Evolutionary conservation across 2,113 vertebrate genomes (phyloP).

Genomic region (Heloderma charlesbogerti): DNA sequence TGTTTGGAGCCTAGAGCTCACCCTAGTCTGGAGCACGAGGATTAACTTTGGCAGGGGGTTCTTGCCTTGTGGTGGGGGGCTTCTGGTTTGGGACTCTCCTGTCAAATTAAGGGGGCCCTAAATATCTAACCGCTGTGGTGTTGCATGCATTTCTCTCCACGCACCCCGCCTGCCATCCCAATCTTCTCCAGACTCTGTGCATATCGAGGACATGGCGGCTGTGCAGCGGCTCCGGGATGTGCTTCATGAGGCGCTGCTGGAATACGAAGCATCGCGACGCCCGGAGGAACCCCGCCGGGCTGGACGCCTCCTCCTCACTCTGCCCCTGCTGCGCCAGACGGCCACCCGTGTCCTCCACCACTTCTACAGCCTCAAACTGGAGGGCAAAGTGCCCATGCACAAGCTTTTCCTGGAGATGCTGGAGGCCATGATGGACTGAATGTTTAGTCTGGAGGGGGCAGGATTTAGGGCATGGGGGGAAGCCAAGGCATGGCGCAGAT

Average conservation of each 20-base stretch:
- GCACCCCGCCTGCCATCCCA: not conserved
- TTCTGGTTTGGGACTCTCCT: not conserved
- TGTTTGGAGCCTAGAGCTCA: too few species aligned
- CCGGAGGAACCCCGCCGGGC: conserved; percentile 82
- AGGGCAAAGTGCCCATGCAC: conserved; percentile 93
- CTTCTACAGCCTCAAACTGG: conserved; percentile 92
- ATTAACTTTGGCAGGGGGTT: too few species aligned
- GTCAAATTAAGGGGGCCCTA: not conserved
- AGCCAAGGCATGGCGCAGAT: not conserved
- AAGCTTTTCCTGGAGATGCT: conserved; percentile 96
- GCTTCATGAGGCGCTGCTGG: conserved; percentile 90
- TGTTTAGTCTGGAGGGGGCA: conserved; percentile 23
- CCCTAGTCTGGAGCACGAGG: too few species aligned
- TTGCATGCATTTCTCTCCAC: not conserved
- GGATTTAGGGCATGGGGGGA: not conserved
- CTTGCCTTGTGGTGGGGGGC: too few species aligned
- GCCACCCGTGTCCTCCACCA: conserved; percentile 90
- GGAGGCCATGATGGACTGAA: conserved; percentile 95
- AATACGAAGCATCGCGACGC: conserved; percentile 82
- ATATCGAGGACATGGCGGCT: conserved; percentile 91
- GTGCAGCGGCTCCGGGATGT: conserved; percentile 92
- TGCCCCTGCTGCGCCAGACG: conserved; percentile 91
- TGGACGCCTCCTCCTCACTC: conserved; percentile 88
- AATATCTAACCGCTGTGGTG: not conserved
- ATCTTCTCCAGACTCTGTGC: conserved; percentile 85